Evolutionary conservation across 2,888 invertebrate genomes (phyloP).

Genomic region (Dynastes maya): DNA sequence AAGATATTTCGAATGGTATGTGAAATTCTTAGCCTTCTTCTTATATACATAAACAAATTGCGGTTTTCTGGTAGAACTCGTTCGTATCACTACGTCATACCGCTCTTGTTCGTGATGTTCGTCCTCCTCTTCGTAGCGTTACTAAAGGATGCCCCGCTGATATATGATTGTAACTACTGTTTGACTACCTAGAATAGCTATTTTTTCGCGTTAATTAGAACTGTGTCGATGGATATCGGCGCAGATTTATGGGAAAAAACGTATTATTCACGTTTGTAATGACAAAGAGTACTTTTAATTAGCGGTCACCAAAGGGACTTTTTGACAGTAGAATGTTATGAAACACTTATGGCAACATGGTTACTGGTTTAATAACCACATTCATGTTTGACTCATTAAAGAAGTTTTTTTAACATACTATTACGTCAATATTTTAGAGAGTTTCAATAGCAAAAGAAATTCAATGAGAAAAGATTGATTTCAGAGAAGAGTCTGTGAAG

Average conservation of each 20-base stretch:
- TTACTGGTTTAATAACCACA: too few species aligned
- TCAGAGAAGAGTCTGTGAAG: too few species aligned
- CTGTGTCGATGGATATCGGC: background rate
- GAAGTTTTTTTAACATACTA: too few species aligned
- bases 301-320: too few species aligned
- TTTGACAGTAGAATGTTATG: too few species aligned
- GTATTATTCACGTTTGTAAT: background rate
- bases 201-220: background rate
- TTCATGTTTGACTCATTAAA: too few species aligned
- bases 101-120: background rate
- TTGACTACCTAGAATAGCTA: conserved; percentile 13
- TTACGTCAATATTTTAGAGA: too few species aligned
- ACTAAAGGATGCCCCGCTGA: too few species aligned
- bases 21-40: conserved; percentile 9
- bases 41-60: conserved; percentile 38
- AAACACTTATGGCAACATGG: too few species aligned
- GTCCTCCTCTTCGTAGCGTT: background rate
- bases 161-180: background rate
- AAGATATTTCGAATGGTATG: conserved; percentile 7
- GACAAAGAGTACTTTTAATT: too few species aligned
- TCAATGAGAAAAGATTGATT: too few species aligned
- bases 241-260: background rate
- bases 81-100: conserved; percentile 21
- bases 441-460: too few species aligned
- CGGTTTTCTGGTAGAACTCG: conserved; percentile 34